phyloP scores from a whole-genome alignment of 2,797 vertebrate species.

The Sardinella longiceps region DNA sequence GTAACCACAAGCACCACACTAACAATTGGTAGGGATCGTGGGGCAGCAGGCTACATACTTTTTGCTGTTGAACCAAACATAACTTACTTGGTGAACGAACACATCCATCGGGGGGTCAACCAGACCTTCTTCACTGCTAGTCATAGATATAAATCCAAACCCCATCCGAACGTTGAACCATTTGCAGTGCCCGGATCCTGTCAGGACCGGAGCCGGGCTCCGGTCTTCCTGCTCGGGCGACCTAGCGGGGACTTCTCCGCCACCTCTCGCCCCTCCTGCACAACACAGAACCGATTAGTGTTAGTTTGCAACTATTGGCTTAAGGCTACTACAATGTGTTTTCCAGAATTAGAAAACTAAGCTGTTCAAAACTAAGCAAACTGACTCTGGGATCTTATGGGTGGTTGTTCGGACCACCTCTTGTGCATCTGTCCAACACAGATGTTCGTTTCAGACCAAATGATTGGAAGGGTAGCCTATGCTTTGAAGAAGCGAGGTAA shows the following conservation, averaged over 20 bases:
- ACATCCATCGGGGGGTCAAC: slow-evolving; percentile 94
- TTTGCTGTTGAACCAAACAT: background rate
- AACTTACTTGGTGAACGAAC: slow-evolving; percentile 99
- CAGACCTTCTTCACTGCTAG: slow-evolving; percentile 88
- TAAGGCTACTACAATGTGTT: background rate
- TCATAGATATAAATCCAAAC: slow-evolving; percentile 99
- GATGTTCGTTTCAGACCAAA: background rate
- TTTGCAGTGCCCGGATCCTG: slow-evolving; percentile 95
- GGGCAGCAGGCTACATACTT: background rate
- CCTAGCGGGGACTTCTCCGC: slow-evolving; percentile 87
- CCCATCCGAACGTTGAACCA: slow-evolving; percentile 99
- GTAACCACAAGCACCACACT: slow-evolving; percentile 4
- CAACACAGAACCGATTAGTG: slow-evolving; percentile 40
- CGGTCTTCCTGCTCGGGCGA: slow-evolving; percentile 84
- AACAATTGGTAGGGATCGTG: background rate
- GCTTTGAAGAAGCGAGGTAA: background rate
- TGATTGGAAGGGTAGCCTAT: background rate
- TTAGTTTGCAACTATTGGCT: background rate
- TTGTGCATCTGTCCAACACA: slow-evolving; percentile 6
- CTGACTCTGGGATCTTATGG: background rate
- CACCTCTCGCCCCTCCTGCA: slow-evolving; percentile 94
- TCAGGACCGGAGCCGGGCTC: slow-evolving; percentile 85
- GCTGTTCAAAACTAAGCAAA: background rate
- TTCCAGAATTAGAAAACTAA: background rate
- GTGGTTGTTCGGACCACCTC: background rate